A percentile compares a stretch with the other conserved stretches of the same genome.
phyloP scores from a whole-genome alignment of 2,888 invertebrate genomes.

The Urechis unicinctus region DNA sequence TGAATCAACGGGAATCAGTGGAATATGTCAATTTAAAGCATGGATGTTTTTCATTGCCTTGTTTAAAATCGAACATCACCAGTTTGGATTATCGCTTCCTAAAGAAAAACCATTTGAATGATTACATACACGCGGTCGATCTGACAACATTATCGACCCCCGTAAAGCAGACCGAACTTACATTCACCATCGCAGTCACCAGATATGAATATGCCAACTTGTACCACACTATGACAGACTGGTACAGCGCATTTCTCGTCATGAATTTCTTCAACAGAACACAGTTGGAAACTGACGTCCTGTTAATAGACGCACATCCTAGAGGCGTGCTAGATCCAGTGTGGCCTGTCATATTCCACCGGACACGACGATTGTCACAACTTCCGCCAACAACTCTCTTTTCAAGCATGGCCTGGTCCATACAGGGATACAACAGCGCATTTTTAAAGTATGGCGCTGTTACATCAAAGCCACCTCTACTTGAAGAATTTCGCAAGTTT shows the following conservation, averaged over 20 bases:
- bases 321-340: constrained; percentile 31
- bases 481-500: constrained; percentile 36
- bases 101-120: constrained; percentile 11
- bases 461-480: constrained; percentile 20
- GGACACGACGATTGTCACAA: constrained; percentile 24
- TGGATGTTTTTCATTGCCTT: constrained; percentile 12
- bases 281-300: constrained; percentile 18
- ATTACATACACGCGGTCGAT: constrained; percentile 1
- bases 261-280: constrained; percentile 20
- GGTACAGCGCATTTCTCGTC: constrained; percentile 18
- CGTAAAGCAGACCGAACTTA: not conserved
- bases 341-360: constrained; percentile 36
- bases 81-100: constrained; percentile 10
- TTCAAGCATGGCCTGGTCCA: constrained; percentile 29
- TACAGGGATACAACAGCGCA: constrained; percentile 36
- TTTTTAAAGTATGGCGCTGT: constrained; percentile 33
- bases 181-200: constrained; percentile 14
- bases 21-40: constrained; percentile 14
- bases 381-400: not conserved
- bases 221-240: constrained; percentile 19
- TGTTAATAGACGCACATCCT: constrained; percentile 44
- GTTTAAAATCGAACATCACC: not conserved
- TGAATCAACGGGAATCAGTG: constrained; percentile 19
- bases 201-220: constrained; percentile 13
- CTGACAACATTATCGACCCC: not conserved